phyloP scores from a whole-genome alignment of 2,888 invertebrate genomes.

The Troilus luridus region DNA sequence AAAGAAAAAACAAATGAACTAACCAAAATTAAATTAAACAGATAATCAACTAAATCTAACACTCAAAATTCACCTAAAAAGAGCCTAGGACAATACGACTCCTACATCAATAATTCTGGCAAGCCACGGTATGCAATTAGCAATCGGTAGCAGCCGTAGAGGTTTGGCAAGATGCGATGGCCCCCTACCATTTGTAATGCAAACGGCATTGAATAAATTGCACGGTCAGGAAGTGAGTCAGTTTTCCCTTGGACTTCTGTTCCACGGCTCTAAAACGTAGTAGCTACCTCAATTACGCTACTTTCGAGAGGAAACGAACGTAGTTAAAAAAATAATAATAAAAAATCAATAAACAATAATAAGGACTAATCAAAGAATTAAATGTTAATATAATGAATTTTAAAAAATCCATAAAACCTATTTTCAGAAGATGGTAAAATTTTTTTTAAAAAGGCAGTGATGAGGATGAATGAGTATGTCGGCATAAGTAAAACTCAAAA shows the following conservation, averaged over 20 bases:
- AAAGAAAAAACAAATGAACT: too few relatives aligned
- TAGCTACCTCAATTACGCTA: not conserved
- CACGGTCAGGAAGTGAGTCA: conserved; percentile 41
- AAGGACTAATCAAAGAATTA: too few relatives aligned
- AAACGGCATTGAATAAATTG: conserved; percentile 46
- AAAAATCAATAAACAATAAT: not conserved
- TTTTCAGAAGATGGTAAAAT: too few relatives aligned
- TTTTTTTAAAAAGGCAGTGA: too few relatives aligned
- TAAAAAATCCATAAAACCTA: too few relatives aligned
- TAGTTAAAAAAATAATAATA: not conserved
- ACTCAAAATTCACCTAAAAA: too few relatives aligned
- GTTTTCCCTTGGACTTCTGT: conserved; percentile 40
- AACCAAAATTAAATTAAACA: too few relatives aligned
- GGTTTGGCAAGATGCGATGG: conserved; percentile 20
- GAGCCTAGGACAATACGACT: not conserved
- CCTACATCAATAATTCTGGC: not conserved
- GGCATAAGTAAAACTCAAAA: too few relatives aligned
- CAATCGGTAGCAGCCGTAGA: not conserved
- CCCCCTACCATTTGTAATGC: conserved; percentile 34
- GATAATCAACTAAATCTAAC: too few relatives aligned
- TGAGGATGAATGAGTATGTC: too few relatives aligned
- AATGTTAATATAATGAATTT: too few relatives aligned
- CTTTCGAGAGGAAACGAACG: not conserved
- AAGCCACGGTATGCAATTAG: not conserved
- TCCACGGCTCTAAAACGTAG: conserved; percentile 10